Percentiles rank a stretch among this genome's conserved stretches.
Evolutionary conservation across 92 coral and sea anemone genomes (phyloP).

Genomic region (Palythoa grandis): DNA sequence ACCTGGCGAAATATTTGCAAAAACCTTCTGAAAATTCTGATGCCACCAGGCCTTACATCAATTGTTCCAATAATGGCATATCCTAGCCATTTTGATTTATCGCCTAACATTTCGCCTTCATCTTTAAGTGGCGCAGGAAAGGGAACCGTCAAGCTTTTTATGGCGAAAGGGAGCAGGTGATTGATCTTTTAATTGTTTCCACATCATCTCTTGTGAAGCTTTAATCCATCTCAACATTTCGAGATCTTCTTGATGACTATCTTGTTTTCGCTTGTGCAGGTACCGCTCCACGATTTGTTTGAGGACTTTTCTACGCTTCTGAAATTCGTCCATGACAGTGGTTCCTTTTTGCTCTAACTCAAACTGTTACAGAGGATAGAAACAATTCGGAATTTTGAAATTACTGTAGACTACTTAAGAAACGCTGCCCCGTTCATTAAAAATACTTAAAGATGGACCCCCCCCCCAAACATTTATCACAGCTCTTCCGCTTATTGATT

Average conservation of each 20-base stretch:
- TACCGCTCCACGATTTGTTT: constrained; percentile 48
- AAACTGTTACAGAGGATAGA: background rate
- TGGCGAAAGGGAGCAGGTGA: background rate
- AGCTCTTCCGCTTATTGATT: too few relatives aligned
- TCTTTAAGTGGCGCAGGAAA: background rate
- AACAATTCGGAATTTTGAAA: too few relatives aligned
- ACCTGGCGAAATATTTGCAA: too few relatives aligned
- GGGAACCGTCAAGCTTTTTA: background rate
- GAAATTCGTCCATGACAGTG: background rate
- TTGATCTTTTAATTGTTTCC: background rate
- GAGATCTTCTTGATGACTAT: constrained; percentile 26
- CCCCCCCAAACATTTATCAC: too few relatives aligned
- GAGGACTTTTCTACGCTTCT: constrained; percentile 14
- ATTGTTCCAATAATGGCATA: too few relatives aligned
- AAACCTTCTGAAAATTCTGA: too few relatives aligned
- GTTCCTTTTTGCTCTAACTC: background rate
- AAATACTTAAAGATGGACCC: too few relatives aligned
- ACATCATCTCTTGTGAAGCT: constrained; percentile 42
- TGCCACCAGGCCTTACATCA: too few relatives aligned
- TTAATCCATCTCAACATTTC: constrained; percentile 35
- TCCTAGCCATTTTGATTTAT: background rate
- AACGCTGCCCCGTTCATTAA: too few relatives aligned
- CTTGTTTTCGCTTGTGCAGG: constrained; percentile 33
- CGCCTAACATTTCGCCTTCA: background rate
- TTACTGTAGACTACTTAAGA: too few relatives aligned